phyloP scores from a whole-genome alignment of 2,797 vertebrate species.

The Tadarida brasiliensis region DNA sequence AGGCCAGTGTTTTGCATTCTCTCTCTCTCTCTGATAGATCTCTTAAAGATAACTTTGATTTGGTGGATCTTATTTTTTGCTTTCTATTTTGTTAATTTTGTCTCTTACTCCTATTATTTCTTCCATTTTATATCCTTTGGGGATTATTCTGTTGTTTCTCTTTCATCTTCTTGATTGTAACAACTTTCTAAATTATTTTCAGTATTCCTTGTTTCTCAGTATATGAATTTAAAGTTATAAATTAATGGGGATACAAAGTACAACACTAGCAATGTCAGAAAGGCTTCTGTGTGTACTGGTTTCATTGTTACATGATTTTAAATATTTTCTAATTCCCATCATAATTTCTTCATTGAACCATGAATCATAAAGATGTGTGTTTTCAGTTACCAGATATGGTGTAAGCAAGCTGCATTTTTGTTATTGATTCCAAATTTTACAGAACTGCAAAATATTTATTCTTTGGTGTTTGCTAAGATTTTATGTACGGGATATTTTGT shows the following conservation, averaged over 20 bases:
- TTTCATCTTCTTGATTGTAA: neutral
- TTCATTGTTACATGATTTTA: neutral
- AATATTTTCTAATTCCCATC: neutral
- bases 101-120: neutral
- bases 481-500: neutral
- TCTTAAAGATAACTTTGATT: neutral
- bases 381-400: neutral
- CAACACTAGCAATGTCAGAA: neutral
- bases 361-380: neutral
- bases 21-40: neutral
- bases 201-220: neutral
- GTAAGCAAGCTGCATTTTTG: neutral
- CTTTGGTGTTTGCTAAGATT: neutral
- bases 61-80: neutral
- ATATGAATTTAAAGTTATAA: neutral
- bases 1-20: neutral
- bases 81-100: constrained; percentile 5
- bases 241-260: neutral
- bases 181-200: constrained; percentile 4
- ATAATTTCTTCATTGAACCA: neutral
- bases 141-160: neutral
- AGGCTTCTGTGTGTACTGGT: neutral
- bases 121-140: neutral
- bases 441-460: neutral
- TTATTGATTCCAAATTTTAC: constrained; percentile 14